Conservation (phyloP, 2,797 vertebrate species). For the Sebastolobus altivelis region DNA sequence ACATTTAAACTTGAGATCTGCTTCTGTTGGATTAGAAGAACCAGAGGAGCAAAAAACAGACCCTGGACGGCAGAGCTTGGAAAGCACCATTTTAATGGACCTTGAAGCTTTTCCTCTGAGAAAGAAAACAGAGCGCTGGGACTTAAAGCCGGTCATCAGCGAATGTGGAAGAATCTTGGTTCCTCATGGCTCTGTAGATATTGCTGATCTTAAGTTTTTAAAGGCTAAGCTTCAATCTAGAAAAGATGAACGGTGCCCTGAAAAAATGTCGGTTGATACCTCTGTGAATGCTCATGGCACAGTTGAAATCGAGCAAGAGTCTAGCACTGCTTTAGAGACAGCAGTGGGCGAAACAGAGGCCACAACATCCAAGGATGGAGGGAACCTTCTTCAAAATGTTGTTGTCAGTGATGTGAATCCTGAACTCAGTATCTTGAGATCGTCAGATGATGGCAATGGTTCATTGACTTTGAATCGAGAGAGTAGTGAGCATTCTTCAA, state of each 20-base stretch:
- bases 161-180: slow-evolving; percentile 85
- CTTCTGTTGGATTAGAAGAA: slow-evolving; percentile 5
- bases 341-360: background rate
- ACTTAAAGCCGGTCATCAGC: slow-evolving; percentile 82
- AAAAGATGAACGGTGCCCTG: slow-evolving; percentile 27
- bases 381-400: background rate
- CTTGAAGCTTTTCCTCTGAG: slow-evolving; percentile 57
- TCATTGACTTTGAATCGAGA: slow-evolving; percentile 21
- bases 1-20: slow-evolving; percentile 36
- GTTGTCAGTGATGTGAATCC: background rate
- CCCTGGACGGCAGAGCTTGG: slow-evolving; percentile 1
- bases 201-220: slow-evolving; percentile 56
- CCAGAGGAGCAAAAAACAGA: slow-evolving; percentile 17
- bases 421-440: slow-evolving; percentile 17
- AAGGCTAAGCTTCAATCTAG: slow-evolving; percentile 25
- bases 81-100: slow-evolving; percentile 33
- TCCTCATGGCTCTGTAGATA: slow-evolving; percentile 78
- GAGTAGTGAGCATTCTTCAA: slow-evolving; percentile 16
- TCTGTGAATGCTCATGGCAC: slow-evolving; percentile 9
- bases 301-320: slow-evolving; percentile 28
- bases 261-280: slow-evolving; percentile 39
- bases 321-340: slow-evolving; percentile 21
- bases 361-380: slow-evolving; percentile 20
- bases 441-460: background rate
- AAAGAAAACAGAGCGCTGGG: slow-evolving; percentile 81